Percentiles rank a stretch among this genome's conserved stretches.
phyloP scores from a whole-genome alignment of 2,113 vertebrate species.

The Cochlearius cochlearius region DNA sequence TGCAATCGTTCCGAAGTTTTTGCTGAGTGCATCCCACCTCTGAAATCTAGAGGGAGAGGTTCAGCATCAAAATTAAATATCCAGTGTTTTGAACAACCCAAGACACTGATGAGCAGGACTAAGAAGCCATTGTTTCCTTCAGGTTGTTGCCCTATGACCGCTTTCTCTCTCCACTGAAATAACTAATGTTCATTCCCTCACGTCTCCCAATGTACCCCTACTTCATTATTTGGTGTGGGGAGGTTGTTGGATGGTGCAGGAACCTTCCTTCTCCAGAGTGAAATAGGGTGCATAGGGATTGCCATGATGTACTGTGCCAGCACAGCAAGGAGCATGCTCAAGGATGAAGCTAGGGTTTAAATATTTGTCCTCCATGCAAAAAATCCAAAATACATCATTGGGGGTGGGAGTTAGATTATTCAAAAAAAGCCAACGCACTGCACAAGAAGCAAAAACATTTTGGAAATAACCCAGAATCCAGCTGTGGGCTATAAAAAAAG shows the following conservation, averaged over 20 bases:
- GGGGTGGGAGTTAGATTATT: not conserved
- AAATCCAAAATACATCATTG: not conserved
- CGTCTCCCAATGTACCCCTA: accelerated
- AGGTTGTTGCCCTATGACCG: not conserved
- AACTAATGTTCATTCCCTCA: not conserved
- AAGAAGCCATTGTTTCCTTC: not conserved
- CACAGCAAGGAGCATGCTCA: not conserved
- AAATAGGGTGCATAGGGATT: no score
- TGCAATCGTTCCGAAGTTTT: not conserved
- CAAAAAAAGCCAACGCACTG: not conserved
- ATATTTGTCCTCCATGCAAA: not conserved
- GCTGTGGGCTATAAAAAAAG: not conserved
- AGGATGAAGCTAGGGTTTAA: not conserved
- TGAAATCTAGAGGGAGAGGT: not conserved
- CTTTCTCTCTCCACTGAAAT: not conserved
- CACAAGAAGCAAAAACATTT: not conserved
- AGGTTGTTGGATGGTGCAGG: not conserved
- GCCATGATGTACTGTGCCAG: not conserved
- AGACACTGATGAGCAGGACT: not conserved
- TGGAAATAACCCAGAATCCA: constrained; percentile 29
- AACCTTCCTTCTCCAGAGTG: not conserved
- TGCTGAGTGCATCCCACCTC: not conserved
- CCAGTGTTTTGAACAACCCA: not conserved
- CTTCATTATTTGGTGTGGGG: not conserved
- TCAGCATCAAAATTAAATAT: not conserved